Base-by-base conservation (phyloP, 2,888 invertebrate genomes). In the Proisotoma minuta region DNA sequence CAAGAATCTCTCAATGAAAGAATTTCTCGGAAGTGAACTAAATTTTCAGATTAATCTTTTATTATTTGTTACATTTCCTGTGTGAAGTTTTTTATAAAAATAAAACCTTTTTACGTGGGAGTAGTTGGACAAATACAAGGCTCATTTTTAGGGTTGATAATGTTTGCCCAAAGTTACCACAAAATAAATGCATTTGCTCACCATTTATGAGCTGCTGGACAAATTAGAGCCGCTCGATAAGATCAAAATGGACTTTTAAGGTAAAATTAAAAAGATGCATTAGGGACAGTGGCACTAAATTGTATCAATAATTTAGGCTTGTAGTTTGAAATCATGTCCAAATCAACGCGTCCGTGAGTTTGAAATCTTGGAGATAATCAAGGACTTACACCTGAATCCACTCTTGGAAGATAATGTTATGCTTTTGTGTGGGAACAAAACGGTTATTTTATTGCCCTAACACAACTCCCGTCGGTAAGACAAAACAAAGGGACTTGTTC, bases 11-110 rank as follows among this genome's bases (percentile, higher is more conserved):
- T 10, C 8, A 34, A n/a, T 5, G 5, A 8, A 57, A 43, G 61
- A 61, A 61, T 61, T 61, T 61, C 50, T 61, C 61, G 61, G 61
- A 61, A 61, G 61, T 61, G n/a, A n/a, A n/a, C n/a, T n/a, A n/a
- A n/a, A n/a, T n/a, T n/a, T n/a, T n/a, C n/a, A n/a, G n/a, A n/a
- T n/a, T n/a, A n/a, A n/a, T n/a, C n/a, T n/a, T n/a, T n/a, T n/a
- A n/a, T n/a, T n/a, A n/a, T 10, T 34, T 15, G 8, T 34, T 34
- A 34, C 34, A 15, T 34, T 34, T 34, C 34, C 34, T 34, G 34
- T 34, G 34, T 34, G 8, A 34, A 34, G 34, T 34, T 34, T 10
- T 10, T 34, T 15, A 34, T 34, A 34, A n/a, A n/a, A n/a, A n/a
- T n/a, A n/a, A n/a, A n/a, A n/a, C n/a, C n/a, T n/a, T n/a, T n/a